phyloP scores from a whole-genome alignment of 2,113 vertebrate genomes.

The Sylvietta virens region DNA sequence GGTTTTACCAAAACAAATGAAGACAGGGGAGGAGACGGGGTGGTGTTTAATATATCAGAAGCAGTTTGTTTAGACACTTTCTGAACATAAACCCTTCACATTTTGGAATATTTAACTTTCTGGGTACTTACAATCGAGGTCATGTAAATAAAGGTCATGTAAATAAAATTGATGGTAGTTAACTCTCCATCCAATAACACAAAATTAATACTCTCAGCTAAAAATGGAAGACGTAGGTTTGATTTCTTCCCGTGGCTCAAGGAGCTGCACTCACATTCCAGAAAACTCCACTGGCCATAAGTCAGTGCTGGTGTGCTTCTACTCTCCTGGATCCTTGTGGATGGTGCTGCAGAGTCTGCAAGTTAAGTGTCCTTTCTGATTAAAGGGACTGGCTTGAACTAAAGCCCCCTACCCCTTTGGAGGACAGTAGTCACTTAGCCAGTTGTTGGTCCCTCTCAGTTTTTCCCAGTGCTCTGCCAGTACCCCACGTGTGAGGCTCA shows the following conservation, averaged over 20 bases:
- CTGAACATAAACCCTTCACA: not conserved
- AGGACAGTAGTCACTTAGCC: not conserved
- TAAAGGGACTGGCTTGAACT: not conserved
- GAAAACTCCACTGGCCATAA: not conserved
- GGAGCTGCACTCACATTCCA: not conserved
- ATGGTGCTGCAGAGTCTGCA: not conserved
- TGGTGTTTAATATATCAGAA: not conserved
- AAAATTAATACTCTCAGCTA: not conserved
- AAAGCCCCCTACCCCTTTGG: not conserved
- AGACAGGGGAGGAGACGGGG: not conserved
- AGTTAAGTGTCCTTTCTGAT: not conserved
- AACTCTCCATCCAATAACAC: not conserved
- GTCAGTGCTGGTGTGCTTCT: not conserved
- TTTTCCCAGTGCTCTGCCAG: not conserved
- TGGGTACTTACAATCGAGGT: not conserved
- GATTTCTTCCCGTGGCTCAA: not conserved
- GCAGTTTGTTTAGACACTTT: not conserved
- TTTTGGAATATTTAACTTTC: conserved; percentile 1
- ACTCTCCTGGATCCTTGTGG: not conserved
- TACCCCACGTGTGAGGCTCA: not conserved
- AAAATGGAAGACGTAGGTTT: not conserved
- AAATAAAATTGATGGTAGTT: not conserved
- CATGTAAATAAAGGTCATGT: not conserved
- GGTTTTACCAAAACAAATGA: not conserved
- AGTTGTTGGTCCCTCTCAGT: not conserved